Evolutionary conservation across 2,888 invertebrate species (phyloP), one percentile per base, ranked within the genome.

Genomic region (Erannis defoliaria): DNA sequence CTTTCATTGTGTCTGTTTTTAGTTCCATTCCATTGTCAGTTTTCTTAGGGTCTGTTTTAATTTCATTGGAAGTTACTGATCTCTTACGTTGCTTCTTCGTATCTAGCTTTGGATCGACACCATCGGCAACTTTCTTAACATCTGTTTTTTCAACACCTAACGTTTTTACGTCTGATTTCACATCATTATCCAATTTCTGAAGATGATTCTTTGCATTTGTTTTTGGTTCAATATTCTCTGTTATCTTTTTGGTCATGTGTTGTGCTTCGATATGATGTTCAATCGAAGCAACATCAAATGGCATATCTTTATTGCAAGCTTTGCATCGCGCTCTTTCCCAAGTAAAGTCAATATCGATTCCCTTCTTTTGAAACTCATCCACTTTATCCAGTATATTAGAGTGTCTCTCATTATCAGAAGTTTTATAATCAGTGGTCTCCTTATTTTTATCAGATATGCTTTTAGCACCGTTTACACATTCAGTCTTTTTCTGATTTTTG

Each of bases 261-360:
- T n/a, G 33, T n/a, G 33, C 18, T 23, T 31, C 9, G 5, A 55
- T 33, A 23, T 61, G 61, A n/a, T 18, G 6, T 31, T 55, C 45
- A n/a, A 61, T 45, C 33, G 38, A 8, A 4, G 4, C 1, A 1
- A 5, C 8, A 4, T 55, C 10, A 12, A 61, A 61, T 40, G 16
- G 3, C 5, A 61, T 4, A 23, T 45, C 8, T 18, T 18, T n/a
- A 2, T 33, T 16, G 18, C 61, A 61, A 3, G n/a, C 37, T 16
- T 31, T 55, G 40, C 61, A 61, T 18, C 37, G 14, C 5, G 76
- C 84, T 0, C 63, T 69, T 3, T 62, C 57, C 0, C 26, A 60
- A 12, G 73, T 74, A 14, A 82, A 71, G 57, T 83, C 71, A 1
- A 85, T 66, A 3, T 68, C 73, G 1, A 85, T 71, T 9, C 72